phyloP scores from a whole-genome alignment of 2,113 vertebrate species.

The Lethenteron reissneri region DNA sequence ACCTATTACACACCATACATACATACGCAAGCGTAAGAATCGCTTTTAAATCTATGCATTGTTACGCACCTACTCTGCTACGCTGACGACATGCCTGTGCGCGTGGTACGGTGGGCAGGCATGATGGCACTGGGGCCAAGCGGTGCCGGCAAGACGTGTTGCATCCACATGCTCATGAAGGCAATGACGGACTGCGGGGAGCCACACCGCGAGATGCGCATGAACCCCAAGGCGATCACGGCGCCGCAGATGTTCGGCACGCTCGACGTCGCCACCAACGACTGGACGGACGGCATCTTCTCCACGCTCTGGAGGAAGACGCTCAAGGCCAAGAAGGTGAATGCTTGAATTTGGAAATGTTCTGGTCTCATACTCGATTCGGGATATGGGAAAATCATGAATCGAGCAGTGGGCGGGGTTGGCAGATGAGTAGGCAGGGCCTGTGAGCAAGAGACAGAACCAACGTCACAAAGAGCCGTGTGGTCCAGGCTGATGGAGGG shows the following conservation, averaged over 20 bases:
- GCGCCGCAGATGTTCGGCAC: slow-evolving; percentile 56
- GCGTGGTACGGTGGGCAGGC: slow-evolving; percentile 19
- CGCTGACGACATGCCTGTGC: slow-evolving; percentile 6
- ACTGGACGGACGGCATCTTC: slow-evolving; percentile 60
- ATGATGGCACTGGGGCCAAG: slow-evolving; percentile 50
- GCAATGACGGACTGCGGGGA: slow-evolving; percentile 41
- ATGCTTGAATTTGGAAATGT: neutral
- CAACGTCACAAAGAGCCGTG: neutral
- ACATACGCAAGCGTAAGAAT: too few species aligned
- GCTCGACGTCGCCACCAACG: slow-evolving; percentile 50
- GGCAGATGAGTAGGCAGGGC: too few species aligned
- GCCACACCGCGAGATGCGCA: slow-evolving; percentile 51
- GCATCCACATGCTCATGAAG: slow-evolving; percentile 45
- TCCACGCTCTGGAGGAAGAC: slow-evolving; percentile 57
- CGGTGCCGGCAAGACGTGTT: slow-evolving; percentile 43
- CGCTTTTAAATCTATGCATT: too few species aligned
- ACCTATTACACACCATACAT: too few species aligned
- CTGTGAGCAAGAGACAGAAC: neutral
- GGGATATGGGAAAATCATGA: neutral
- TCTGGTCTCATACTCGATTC: neutral
- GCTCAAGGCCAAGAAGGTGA: slow-evolving; percentile 47
- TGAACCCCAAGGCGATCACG: slow-evolving; percentile 59
- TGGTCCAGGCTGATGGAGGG: neutral
- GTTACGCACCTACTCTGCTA: too few species aligned
- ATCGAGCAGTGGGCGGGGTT: neutral